A percentile compares a stretch with the other conserved stretches of the same genome.
phyloP scores from a whole-genome alignment of 2,888 invertebrate species.

The Nymphalis urticae region DNA sequence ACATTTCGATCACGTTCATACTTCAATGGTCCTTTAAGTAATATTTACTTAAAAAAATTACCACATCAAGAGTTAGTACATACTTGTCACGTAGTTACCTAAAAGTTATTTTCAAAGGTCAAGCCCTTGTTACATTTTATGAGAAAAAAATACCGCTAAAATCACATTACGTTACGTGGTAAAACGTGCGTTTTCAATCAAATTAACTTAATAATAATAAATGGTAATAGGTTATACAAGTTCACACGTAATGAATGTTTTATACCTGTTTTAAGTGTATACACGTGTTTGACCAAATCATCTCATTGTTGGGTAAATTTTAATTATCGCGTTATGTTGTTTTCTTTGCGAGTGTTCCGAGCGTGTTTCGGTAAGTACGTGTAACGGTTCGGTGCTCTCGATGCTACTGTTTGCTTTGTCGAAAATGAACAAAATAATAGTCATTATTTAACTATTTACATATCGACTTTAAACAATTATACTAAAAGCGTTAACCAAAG shows the following conservation, averaged over 20 bases:
- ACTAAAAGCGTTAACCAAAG: no score
- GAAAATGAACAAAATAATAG: neutral
- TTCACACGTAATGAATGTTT: neutral
- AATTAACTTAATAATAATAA: slow-evolving; percentile 1
- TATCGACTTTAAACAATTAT: no score
- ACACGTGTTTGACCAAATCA: neutral
- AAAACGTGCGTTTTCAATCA: slow-evolving; percentile 6
- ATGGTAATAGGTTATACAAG: neutral
- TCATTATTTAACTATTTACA: no score
- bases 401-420: no score
- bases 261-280: neutral
- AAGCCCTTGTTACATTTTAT: slow-evolving; percentile 1
- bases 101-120: slow-evolving; percentile 14
- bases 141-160: neutral
- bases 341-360: no score
- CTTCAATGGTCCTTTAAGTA: neutral
- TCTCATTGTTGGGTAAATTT: neutral
- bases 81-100: slow-evolving; percentile 17
- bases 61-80: neutral
- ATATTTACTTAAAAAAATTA: slow-evolving; percentile 4
- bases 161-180: neutral
- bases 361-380: no score
- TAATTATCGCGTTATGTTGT: neutral
- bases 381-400: no score
- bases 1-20: neutral